Conservation (phyloP, 2,797 vertebrate species). For the Spinibarbus caldwelli region DNA sequence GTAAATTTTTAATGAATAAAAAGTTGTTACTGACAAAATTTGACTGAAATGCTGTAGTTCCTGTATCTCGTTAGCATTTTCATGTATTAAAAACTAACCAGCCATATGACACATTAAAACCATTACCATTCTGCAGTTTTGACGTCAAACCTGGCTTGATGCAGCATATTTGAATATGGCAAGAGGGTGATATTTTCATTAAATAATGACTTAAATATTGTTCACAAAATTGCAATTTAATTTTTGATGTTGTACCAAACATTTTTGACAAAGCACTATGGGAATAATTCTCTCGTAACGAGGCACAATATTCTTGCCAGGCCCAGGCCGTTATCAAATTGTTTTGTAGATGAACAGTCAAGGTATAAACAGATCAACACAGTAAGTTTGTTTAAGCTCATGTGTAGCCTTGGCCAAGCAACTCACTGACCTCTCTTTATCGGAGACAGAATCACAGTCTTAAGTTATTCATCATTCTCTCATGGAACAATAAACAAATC, state of each 20-base stretch:
- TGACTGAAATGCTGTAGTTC: background rate
- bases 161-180: background rate
- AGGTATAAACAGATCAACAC: constrained; percentile 23
- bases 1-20: background rate
- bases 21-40: background rate
- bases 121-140: background rate
- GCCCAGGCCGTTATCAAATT: constrained; percentile 2
- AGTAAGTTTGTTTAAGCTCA: constrained; percentile 45
- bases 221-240: background rate
- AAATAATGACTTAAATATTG: background rate
- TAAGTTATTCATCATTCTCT: constrained; percentile 61
- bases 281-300: constrained; percentile 19
- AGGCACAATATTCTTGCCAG: constrained; percentile 17
- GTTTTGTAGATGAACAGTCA: constrained; percentile 36
- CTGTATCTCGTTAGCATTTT: background rate
- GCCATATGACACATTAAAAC: background rate
- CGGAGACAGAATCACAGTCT: constrained; percentile 48
- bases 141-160: background rate
- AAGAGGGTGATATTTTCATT: background rate
- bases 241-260: constrained; percentile 24
- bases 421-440: constrained; percentile 51
- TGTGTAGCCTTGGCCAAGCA: constrained; percentile 38
- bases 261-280: constrained; percentile 23
- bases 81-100: background rate
- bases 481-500: constrained; percentile 61